Base-by-base conservation (phyloP, 1,140 invertebrate species). In the Atta colombica region DNA sequence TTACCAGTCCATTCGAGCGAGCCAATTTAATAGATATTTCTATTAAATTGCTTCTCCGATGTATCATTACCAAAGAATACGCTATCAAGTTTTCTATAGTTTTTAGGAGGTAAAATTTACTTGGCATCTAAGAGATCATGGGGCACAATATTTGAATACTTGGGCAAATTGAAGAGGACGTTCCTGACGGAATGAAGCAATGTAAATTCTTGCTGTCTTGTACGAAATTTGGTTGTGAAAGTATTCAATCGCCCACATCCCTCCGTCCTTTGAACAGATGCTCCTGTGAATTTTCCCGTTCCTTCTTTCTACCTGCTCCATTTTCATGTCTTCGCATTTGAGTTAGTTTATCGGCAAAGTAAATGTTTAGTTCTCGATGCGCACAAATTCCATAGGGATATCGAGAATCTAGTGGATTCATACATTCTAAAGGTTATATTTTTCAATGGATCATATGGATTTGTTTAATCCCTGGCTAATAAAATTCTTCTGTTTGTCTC, bases 131-230 rank as follows among this genome's bases (percentile, higher is more conserved):
- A 1, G n/a, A 61, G 74, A 77, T 68, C 18, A 14, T 80, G 25
- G n/a, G 10, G 16, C 25, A 10, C 18, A 61, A 61, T 60, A 82
- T 82, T 60, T 25, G n/a, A 51, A 60, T 61, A 74, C 55, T 74
- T 82, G 21, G 53, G 3, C 39, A 49, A 18, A 74, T 82, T 82
- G n/a, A 12, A 49, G 21, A 18, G 18, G 28, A 12, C 7, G n/a
- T 61, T 78, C 6, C 5, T 60, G 10, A 72, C 35, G 25, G 18
- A 61, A 55, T 31, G 3, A 61, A 51, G 18, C 25, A 82, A 82
- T 74, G 80, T 82, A 82, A 82, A 82, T 82, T 82, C 55, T 74
- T 82, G 68, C 53, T n/a, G 51, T 81, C 78, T 58, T 45, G 7
- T 21, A 60, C 18, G 35, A 60, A 72, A 82, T 72, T 72, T 39